Evolutionary conservation across 1,140 invertebrate genomes (phyloP).

Genomic region (Onthophagus taurus): DNA sequence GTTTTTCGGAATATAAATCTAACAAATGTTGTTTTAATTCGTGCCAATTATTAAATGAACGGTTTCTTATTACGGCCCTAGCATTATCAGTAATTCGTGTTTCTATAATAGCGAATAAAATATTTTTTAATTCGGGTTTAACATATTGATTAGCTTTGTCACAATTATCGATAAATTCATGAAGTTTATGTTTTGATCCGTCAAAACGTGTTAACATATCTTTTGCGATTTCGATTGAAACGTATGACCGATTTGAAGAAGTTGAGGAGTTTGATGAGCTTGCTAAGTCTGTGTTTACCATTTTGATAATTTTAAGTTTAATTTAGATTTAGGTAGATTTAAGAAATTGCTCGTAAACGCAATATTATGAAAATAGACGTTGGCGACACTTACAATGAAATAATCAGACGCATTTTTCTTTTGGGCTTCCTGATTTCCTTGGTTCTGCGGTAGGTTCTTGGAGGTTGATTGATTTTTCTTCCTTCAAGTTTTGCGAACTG

Average conservation of each 20-base stretch:
- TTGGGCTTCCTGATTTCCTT: background rate
- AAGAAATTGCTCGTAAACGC: no score
- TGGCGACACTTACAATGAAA: background rate
- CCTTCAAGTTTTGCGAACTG: background rate
- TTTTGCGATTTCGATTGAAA: slow-evolving; percentile 1
- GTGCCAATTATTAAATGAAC: slow-evolving; percentile 9
- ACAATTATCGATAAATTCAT: slow-evolving; percentile 19
- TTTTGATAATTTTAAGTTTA: background rate
- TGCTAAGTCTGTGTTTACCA: no score
- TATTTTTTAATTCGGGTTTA: slow-evolving; percentile 4
- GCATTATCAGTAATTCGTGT: slow-evolving; percentile 15
- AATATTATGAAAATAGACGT: no score
- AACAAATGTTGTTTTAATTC: slow-evolving; percentile 13
- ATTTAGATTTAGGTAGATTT: background rate
- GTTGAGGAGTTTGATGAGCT: no score
- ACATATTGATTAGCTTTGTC: slow-evolving; percentile 10
- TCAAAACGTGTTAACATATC: slow-evolving; percentile 14
- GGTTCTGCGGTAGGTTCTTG: slow-evolving; percentile 2
- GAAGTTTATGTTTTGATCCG: slow-evolving; percentile 10
- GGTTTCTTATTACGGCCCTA: slow-evolving; percentile 13
- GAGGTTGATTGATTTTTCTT: background rate
- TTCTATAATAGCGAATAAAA: slow-evolving; percentile 13
- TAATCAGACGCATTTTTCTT: background rate
- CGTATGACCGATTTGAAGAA: no score
- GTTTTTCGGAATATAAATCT: slow-evolving; percentile 12